Evolutionary conservation across 1,140 invertebrate species (phyloP), one percentile per base, ranked within the genome.

Genomic region (Drosophila serrata): DNA sequence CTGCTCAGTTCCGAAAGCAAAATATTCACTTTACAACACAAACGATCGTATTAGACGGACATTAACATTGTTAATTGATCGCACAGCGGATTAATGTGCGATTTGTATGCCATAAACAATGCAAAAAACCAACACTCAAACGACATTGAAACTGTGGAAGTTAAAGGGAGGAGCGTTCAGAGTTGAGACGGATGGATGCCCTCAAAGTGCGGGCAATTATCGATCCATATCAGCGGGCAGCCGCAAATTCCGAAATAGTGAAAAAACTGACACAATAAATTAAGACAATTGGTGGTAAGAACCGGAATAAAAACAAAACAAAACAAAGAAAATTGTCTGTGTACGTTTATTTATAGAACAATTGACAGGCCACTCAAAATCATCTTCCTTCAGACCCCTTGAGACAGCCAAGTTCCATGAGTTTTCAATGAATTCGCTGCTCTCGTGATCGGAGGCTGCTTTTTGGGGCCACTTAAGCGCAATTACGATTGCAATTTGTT

Each of bases 401-500:
- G 3, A 46, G 42, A 24, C 8, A 31, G 4, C 43, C 33, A 24
- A 43, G 39, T 53, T 37, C 35, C 74, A 82, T 82, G 61, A 65
- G 42, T 74, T 84, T 80, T 77, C 82, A 86, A 86, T 86, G 76
- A 86, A 85, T 73, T 57, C 67, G 63, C 64, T 62, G 57, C 75
- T 79, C 65, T 79, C 65, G 73, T 81, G 73, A 81, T 81, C 58
- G 67, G 65, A 49, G 68, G 69, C 43, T 43, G 75, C 53, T 69
- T 75, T 75, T 82, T 55, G 51, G 58, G 73, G 76, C 81, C 85
- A 88, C 84, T 88, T 88, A 81, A 88, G 77, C 80, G 49, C 84
- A 88, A 87, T 87, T 87, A 87, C 85, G 81, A 67, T 24, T 84
- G 76, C 84, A 88, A 88, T 88, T 88, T 88, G 81, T 90, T 88